A percentile compares a stretch with the other conserved stretches of the same genome.
Evolutionary conservation across 2,113 vertebrate species (phyloP).

Genomic region (Chamaea fasciata): DNA sequence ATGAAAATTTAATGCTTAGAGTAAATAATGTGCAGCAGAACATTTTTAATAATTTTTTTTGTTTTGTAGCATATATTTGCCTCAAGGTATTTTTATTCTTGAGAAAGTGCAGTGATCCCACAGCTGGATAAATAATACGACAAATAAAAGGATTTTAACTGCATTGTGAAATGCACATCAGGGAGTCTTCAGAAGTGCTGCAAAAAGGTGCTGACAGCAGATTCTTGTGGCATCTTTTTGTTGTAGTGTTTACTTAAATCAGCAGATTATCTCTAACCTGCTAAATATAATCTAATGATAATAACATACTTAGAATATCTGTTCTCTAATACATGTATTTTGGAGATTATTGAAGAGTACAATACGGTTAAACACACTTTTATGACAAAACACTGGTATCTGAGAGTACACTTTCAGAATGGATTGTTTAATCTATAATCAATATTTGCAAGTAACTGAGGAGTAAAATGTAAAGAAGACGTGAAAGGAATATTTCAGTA

Average conservation of each 20-base stretch:
- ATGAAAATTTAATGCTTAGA: neutral
- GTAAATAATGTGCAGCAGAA: neutral
- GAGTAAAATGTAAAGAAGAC: neutral
- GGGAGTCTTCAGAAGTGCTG: neutral
- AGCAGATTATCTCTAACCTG: slow-evolving; percentile 47
- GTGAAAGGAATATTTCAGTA: neutral
- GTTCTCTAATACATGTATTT: neutral
- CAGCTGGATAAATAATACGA: neutral
- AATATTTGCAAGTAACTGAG: neutral
- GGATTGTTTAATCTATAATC: neutral
- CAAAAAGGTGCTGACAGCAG: slow-evolving; percentile 44
- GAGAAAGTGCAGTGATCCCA: neutral
- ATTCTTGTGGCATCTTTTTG: slow-evolving; percentile 2
- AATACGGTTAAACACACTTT: neutral
- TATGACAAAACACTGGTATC: neutral
- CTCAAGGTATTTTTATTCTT: neutral
- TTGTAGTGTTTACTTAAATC: slow-evolving; percentile 20
- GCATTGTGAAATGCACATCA: slow-evolving; percentile 42
- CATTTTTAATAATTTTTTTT: neutral
- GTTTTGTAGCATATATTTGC: neutral
- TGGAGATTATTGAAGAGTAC: neutral
- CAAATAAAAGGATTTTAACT: slow-evolving; percentile 21
- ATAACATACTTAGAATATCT: slow-evolving; percentile 22
- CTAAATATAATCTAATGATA: slow-evolving; percentile 51
- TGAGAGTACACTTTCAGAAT: neutral